These are phyloP conservation scores for Buathra laborator DNA, from an alignment of 2,888 invertebrate species.

Conservation along the genomic window DNA sequence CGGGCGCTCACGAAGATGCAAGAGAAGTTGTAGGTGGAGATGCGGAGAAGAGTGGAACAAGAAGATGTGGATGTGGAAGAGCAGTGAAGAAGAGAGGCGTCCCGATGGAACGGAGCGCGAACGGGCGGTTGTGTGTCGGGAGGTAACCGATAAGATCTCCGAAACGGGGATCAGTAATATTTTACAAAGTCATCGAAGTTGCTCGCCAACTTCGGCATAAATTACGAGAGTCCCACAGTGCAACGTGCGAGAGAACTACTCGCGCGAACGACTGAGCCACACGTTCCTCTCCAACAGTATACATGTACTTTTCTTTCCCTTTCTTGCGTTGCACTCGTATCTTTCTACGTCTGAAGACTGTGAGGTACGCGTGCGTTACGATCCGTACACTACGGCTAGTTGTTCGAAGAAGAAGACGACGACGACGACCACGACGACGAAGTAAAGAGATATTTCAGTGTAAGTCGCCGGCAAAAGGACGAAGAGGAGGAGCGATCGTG, in stretches of 20 bases:
- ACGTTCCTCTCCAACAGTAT: slow-evolving; percentile 54
- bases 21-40: slow-evolving; percentile 59
- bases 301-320: slow-evolving; percentile 22
- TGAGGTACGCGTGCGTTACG: neutral
- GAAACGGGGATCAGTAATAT: slow-evolving; percentile 82
- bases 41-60: slow-evolving; percentile 53
- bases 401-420: too few species aligned
- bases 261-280: slow-evolving; percentile 52
- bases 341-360: neutral
- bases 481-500: slow-evolving; percentile 59
- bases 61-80: slow-evolving; percentile 52
- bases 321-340: slow-evolving; percentile 12
- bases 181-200: slow-evolving; percentile 84
- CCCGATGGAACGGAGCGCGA: slow-evolving; percentile 75
- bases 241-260: slow-evolving; percentile 36
- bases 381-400: neutral
- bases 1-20: slow-evolving; percentile 62
- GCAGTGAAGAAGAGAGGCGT: slow-evolving; percentile 74
- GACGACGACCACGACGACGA: slow-evolving; percentile 31
- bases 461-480: slow-evolving; percentile 2
- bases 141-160: slow-evolving; percentile 80
- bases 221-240: slow-evolving; percentile 74
- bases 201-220: slow-evolving; percentile 83
- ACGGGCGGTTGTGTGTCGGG: slow-evolving; percentile 70
- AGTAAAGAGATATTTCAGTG: neutral